phyloP scores from a whole-genome alignment of 2,113 vertebrate species.

The Eptesicus fuscus region DNA sequence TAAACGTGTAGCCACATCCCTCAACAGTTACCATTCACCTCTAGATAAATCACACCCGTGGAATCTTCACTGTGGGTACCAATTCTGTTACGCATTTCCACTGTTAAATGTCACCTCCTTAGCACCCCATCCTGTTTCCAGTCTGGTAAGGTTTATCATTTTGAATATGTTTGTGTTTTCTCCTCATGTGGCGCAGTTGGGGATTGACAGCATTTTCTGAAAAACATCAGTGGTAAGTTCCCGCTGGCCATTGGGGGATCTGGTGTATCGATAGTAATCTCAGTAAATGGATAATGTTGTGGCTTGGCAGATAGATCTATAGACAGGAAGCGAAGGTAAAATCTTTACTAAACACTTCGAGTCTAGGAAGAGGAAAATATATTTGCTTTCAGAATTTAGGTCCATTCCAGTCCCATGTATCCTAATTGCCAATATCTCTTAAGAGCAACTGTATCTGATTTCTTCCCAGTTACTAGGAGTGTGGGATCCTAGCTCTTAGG shows the following conservation, averaged over 20 bases:
- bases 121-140: background rate
- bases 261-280: background rate
- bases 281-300: background rate
- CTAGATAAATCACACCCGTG: background rate
- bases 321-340: background rate
- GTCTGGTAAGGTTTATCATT: background rate
- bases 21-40: background rate
- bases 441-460: background rate
- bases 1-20: background rate
- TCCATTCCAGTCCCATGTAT: background rate
- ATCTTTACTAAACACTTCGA: background rate
- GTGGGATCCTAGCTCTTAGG: background rate
- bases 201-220: constrained; percentile 93
- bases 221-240: constrained; percentile 95
- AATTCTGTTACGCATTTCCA: background rate
- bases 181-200: constrained; percentile 84
- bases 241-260: background rate
- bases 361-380: background rate
- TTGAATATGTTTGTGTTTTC: constrained; percentile 34
- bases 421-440: background rate
- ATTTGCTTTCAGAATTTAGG: background rate
- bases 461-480: background rate
- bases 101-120: background rate
- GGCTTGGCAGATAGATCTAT: background rate
- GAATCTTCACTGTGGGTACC: background rate